Percentiles rank a stretch among this genome's conserved stretches.
Conservation (phyloP, 2,888 invertebrate species). For the Ochropleura leucogaster region DNA sequence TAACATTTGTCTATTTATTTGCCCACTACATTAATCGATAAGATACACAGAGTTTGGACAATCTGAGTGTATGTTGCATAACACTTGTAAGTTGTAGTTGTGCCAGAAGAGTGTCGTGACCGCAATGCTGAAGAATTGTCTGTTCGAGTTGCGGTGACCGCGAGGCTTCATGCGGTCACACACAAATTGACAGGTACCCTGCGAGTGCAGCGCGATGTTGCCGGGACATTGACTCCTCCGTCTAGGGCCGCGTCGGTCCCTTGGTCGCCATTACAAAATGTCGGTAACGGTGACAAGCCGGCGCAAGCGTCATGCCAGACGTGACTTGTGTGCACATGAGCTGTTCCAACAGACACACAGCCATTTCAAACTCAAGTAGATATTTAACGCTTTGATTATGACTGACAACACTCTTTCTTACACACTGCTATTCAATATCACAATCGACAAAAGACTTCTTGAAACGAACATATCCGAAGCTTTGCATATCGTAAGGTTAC, state of each 20-base stretch:
- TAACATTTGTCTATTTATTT: slow-evolving; percentile 51
- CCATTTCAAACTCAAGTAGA: slow-evolving; percentile 60
- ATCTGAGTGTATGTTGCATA: slow-evolving; percentile 23
- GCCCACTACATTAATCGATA: slow-evolving; percentile 27
- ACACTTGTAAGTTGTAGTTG: slow-evolving; percentile 50
- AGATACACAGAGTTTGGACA: slow-evolving; percentile 3
- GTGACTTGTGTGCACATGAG: slow-evolving; percentile 73
- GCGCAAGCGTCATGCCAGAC: slow-evolving; percentile 69
- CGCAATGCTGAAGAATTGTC: slow-evolving; percentile 49
- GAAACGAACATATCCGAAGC: not conserved
- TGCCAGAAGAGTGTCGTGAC: slow-evolving; percentile 42
- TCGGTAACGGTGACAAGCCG: slow-evolving; percentile 82
- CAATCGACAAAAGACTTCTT: slow-evolving; percentile 6
- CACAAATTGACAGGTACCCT: slow-evolving; percentile 46
- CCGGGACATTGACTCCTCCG: slow-evolving; percentile 81
- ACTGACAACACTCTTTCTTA: slow-evolving; percentile 35
- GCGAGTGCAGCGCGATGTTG: slow-evolving; percentile 39
- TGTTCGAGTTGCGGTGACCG: slow-evolving; percentile 34
- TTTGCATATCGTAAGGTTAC: not conserved
- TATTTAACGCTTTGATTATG: slow-evolving; percentile 65
- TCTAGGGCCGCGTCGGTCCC: slow-evolving; percentile 82
- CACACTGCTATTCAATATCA: slow-evolving; percentile 22
- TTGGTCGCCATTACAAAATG: slow-evolving; percentile 82
- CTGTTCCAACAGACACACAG: slow-evolving; percentile 39
- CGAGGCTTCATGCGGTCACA: slow-evolving; percentile 40